phyloP scores from a whole-genome alignment of 2,888 invertebrate genomes.

The Parascotia fuliginaria region DNA sequence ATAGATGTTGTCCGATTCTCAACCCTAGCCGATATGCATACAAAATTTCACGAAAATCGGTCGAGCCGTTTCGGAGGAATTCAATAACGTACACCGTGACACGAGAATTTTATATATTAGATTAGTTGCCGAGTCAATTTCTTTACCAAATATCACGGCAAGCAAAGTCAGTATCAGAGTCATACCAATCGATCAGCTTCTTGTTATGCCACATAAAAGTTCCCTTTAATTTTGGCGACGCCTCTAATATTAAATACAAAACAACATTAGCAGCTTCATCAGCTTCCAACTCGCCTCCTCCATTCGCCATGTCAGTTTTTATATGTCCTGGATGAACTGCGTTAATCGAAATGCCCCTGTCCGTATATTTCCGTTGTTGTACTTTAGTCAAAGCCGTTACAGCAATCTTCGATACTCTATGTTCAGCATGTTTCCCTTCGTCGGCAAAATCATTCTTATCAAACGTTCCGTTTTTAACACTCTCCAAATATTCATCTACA shows the following conservation, averaged over 20 bases:
- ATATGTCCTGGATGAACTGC: constrained; percentile 73
- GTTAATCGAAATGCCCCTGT: constrained; percentile 70
- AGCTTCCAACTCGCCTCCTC: constrained; percentile 86
- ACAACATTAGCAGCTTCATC: constrained; percentile 85
- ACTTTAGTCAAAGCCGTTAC: constrained; percentile 72
- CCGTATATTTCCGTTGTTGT: constrained; percentile 65
- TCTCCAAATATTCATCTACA: constrained; percentile 72
- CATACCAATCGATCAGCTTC: constrained; percentile 87
- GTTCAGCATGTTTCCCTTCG: constrained; percentile 76
- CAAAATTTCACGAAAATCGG: too few relatives aligned
- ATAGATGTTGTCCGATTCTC: too few relatives aligned
- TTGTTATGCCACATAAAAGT: constrained; percentile 88
- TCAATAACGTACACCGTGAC: too few relatives aligned
- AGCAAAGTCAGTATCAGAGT: constrained; percentile 66
- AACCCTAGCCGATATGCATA: too few relatives aligned
- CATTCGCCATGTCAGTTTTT: constrained; percentile 75
- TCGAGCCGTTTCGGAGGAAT: too few relatives aligned
- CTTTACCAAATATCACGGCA: constrained; percentile 60
- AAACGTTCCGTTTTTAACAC: constrained; percentile 73
- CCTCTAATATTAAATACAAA: constrained; percentile 87
- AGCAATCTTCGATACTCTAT: constrained; percentile 76
- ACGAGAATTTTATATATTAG: too few relatives aligned
- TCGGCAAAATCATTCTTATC: constrained; percentile 73
- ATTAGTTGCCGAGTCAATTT: too few relatives aligned
- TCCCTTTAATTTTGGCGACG: constrained; percentile 86